Evolutionary conservation across 2,113 vertebrate species (phyloP).

Genomic region (Mormyrus iriodes): DNA sequence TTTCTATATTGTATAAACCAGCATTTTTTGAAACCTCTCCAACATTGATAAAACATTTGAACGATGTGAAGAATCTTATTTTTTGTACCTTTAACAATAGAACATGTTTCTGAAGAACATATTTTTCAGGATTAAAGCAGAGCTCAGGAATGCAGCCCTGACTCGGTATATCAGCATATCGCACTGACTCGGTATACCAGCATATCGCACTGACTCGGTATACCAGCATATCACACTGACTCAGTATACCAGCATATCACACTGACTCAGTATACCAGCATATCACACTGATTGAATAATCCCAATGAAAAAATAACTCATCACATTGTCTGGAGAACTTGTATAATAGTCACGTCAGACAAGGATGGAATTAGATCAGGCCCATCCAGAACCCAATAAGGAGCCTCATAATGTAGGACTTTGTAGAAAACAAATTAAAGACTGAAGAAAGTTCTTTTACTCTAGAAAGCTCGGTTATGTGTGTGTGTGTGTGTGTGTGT

Average conservation of each 20-base stretch:
- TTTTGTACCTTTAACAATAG: neutral
- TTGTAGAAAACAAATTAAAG: neutral
- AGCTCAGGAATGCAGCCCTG: neutral
- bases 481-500: neutral
- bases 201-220: too few species aligned
- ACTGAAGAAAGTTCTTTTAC: neutral
- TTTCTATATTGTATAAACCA: neutral
- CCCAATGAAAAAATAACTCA: neutral
- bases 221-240: too few species aligned
- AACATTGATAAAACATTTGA: neutral
- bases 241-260: too few species aligned
- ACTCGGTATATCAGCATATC: too few species aligned
- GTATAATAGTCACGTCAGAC: neutral
- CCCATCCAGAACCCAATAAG: slow-evolving; percentile 5
- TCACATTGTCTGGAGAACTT: neutral
- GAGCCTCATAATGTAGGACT: neutral
- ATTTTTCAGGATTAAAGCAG: neutral
- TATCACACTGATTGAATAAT: neutral
- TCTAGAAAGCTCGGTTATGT: neutral
- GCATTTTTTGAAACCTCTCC: neutral
- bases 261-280: neutral
- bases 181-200: too few species aligned
- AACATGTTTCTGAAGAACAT: neutral
- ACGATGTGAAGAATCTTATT: too few species aligned
- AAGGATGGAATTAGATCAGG: neutral